phyloP scores from a whole-genome alignment of 1,140 invertebrate genomes.

The fruit fly (Drosophila melanogaster) region DNA sequence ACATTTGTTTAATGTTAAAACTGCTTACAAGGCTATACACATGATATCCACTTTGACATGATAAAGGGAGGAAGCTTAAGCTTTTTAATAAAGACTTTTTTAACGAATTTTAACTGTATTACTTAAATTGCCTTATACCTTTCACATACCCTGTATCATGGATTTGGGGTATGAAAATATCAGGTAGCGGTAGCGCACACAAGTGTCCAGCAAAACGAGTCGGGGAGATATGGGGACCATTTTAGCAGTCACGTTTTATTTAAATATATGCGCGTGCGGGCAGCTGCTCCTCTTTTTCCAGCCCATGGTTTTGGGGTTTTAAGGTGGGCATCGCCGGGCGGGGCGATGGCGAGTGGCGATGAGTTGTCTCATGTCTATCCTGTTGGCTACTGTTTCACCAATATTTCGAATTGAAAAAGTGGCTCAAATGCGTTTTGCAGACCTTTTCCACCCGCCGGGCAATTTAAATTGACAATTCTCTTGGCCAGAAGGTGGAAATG shows the following conservation, averaged over 20 bases:
- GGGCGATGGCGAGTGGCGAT: conserved; percentile 40
- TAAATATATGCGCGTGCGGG: conserved; percentile 83
- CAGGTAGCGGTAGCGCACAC: conserved; percentile 76
- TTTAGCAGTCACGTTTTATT: conserved; percentile 83
- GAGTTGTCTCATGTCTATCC: conserved; percentile 52
- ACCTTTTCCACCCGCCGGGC: neutral
- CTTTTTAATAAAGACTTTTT: too few species aligned
- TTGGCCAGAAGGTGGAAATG: conserved; percentile 11
- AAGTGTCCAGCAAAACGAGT: conserved; percentile 76
- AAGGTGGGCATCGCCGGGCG: conserved; percentile 29
- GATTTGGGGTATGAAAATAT: conserved; percentile 43
- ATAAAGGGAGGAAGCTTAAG: too few species aligned
- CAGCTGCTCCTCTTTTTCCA: conserved; percentile 58
- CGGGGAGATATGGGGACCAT: conserved; percentile 77
- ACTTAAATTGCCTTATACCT: neutral
- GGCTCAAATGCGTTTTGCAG: conserved; percentile 15
- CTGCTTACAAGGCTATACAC: too few species aligned
- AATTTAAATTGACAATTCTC: conserved; percentile 18
- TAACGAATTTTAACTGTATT: too few species aligned
- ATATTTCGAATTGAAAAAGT: conserved; percentile 44
- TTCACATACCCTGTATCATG: conserved; percentile 5
- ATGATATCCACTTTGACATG: too few species aligned
- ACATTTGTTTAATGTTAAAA: too few species aligned
- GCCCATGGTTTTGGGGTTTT: conserved; percentile 4
- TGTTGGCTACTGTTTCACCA: conserved; percentile 49